Conservation (phyloP, 2,888 invertebrate species). For the Pheosia tremula region DNA sequence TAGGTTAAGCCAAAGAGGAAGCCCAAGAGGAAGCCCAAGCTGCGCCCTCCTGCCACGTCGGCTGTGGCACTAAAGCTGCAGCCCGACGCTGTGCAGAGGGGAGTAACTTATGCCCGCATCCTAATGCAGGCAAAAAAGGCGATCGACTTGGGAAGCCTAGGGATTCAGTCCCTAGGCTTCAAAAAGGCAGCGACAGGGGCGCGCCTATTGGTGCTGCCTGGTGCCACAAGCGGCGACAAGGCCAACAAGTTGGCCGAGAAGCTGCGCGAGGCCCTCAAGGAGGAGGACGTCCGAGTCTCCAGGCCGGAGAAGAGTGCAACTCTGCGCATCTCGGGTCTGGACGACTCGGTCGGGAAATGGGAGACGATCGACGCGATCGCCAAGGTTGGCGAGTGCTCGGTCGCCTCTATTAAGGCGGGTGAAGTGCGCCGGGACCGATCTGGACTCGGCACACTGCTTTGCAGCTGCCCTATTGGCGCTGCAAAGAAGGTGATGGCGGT, state of each 20-base stretch:
- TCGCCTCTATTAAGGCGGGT: too few relatives aligned
- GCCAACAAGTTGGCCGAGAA: not conserved
- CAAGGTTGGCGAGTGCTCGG: not conserved
- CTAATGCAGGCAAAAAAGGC: not conserved
- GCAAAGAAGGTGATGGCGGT: not conserved
- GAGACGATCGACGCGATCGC: not conserved
- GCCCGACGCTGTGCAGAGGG: not conserved
- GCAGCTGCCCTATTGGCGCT: not conserved
- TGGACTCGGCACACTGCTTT: not conserved
- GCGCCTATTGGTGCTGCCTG: too few relatives aligned
- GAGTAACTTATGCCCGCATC: not conserved
- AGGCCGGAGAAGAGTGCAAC: not conserved
- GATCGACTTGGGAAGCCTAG: not conserved
- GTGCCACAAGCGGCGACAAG: conserved; percentile 2
- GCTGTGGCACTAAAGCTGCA: too few relatives aligned
- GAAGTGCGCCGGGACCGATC: not conserved
- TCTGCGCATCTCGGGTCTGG: not conserved
- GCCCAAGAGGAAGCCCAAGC: too few relatives aligned
- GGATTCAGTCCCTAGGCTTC: too few relatives aligned
- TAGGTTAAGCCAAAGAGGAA: too few relatives aligned
- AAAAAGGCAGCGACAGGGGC: too few relatives aligned
- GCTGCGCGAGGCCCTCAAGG: not conserved
- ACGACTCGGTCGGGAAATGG: not conserved
- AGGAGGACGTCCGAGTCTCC: not conserved
- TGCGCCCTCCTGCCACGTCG: too few relatives aligned